Base-by-base conservation (phyloP, 2,888 invertebrate species). In the Pyrgus malvae region DNA sequence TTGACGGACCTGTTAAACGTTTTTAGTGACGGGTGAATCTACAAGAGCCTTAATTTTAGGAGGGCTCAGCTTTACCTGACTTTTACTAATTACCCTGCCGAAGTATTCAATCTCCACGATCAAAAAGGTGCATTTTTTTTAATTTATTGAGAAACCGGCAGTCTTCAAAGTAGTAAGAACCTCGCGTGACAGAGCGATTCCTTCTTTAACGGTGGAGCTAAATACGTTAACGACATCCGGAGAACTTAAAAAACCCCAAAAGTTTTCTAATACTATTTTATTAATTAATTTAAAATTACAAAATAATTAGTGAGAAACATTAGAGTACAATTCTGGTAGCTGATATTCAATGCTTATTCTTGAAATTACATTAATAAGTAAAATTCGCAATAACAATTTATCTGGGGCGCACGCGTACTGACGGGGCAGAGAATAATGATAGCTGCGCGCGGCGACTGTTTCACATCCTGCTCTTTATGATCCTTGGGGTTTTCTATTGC, bases 51-150 rank as follows among this genome's bases (percentile, higher is more conserved):
- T 37, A 1, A 60, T 14, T 40, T 62, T 60, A 2, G 11, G 8
- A 6, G 48, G 58, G 5, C 58, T 60, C 48, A 59, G 61, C 41
- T 48, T 56, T 17, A 63, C 60, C 55, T 64, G 60, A 59, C 60
- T 51, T 4, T 56, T 5, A 25, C 57, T 50, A 3, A 61, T 45
- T 3, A 56, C 17, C 1, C 63, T 21, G 0, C 63, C 61, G 33
- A 65, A 41, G 23, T 63, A 65, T 14, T 65, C 61, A 0, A 65
- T 41, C 25, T 61, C 58, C 0, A 54, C 9, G 19, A 14, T 16
- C 14, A 40, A 8, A 21, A 40, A 40, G 1, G 40, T 16, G 6
- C 40, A 40, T 21, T 40, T 40, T 3, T 16, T 3, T 21, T 21
- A 11, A 11, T 40, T 40, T 6, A 40, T 40, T 1, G 40, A 40